Conservation (phyloP, 2,113 vertebrate species). For the Eretmochelys imbricata region DNA sequence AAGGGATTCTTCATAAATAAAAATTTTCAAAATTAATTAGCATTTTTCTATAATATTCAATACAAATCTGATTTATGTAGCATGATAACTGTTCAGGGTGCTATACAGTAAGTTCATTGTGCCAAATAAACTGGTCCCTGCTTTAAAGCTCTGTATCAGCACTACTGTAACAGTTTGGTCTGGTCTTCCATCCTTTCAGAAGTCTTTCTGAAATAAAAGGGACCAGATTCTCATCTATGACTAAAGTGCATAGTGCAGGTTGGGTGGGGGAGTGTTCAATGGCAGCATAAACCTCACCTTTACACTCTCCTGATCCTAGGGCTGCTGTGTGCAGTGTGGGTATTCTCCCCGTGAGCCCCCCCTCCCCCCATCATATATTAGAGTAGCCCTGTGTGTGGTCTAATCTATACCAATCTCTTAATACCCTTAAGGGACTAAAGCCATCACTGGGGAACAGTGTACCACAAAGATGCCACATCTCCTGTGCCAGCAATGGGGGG, state of each 20-base stretch:
- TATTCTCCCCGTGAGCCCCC: neutral
- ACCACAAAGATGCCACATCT: neutral
- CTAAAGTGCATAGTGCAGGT: neutral
- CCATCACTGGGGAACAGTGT: neutral
- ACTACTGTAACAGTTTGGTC: neutral
- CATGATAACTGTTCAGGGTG: neutral
- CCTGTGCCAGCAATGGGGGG: neutral
- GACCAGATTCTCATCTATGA: neutral
- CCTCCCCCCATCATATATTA: neutral
- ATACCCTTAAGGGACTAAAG: neutral
- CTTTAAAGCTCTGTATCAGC: neutral
- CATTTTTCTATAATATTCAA: neutral
- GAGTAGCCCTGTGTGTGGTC: neutral
- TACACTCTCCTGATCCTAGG: neutral
- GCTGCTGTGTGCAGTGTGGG: neutral
- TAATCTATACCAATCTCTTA: neutral
- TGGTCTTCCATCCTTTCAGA: neutral
- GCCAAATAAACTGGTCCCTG: constrained; percentile 13
- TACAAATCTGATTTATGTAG: neutral
- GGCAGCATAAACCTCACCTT: neutral
- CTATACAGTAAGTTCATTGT: neutral
- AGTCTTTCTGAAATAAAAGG: neutral
- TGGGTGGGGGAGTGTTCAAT: neutral
- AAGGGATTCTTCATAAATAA: neutral
- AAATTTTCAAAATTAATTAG: neutral